phyloP scores from a whole-genome alignment of 2,888 invertebrate genomes.

The Neoaliturus tenellus region DNA sequence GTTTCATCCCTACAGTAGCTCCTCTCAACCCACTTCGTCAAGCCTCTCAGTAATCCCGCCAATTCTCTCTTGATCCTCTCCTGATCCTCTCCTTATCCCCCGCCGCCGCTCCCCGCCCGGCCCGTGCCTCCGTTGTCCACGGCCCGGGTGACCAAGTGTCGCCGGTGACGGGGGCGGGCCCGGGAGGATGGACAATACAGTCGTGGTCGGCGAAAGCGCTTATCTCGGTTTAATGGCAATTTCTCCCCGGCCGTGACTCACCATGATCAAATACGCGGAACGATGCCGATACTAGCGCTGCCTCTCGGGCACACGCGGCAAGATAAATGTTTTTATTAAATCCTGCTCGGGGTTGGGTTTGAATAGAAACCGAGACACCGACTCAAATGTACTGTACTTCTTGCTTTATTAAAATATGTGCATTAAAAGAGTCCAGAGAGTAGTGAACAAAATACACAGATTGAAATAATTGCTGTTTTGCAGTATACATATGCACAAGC shows the following conservation, averaged over 20 bases:
- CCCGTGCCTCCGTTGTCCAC: not conserved
- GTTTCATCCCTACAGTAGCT: no score
- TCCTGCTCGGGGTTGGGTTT: not conserved
- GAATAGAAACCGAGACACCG: no score
- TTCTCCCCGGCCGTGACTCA: constrained; percentile 27
- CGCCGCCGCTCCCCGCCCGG: not conserved
- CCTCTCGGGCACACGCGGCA: not conserved
- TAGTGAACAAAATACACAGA: no score
- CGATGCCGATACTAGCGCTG: not conserved
- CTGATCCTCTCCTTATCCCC: no score
- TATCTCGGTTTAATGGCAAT: constrained; percentile 48
- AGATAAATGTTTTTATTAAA: not conserved
- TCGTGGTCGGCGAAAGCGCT: constrained; percentile 43
- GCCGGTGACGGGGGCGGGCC: not conserved
- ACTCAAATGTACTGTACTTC: no score
- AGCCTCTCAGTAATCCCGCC: not conserved
- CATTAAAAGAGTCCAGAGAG: no score
- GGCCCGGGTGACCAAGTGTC: no score
- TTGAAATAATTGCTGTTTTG: no score
- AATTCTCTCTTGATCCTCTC: no score
- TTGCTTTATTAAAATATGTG: no score
- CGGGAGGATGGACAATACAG: not conserved
- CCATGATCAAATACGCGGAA: constrained; percentile 14
- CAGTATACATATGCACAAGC: no score
- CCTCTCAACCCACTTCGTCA: not conserved